Base-by-base conservation (phyloP, 2,888 invertebrate species). In the Suillia variegata region DNA sequence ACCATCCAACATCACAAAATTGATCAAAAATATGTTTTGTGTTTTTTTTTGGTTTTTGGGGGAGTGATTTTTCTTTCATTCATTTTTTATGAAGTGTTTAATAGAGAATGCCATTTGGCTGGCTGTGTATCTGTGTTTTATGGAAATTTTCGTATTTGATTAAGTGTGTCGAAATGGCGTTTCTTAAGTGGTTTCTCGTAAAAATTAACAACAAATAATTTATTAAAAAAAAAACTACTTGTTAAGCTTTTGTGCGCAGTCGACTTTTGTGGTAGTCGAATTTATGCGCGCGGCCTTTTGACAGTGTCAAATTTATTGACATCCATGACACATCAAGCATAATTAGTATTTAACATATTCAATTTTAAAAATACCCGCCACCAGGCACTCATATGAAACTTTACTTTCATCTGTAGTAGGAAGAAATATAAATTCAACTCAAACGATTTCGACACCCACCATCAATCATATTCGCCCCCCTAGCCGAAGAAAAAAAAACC, bases 291-390 rank as follows among this genome's bases (percentile, higher is more conserved):
- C n/a, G n/a, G 6, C 4, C 13, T 17, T 45, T 4, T 45, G 45
- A 13, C 45, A 45, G 18, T 45, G 45, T 45, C 45, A 45, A 45
- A 18, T 45, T 45, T 45, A 45, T 45, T 45, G 45, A 45, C 45
- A 45, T 18, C 18, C 18, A 18, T 45, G 45, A 45, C 45, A 45
- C 45, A 45, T 45, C 45, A 45, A 45, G 18, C 18, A 6, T 13
- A 45, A 45, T 45, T 45, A 45, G n/a, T 13, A 12, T 38, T n/a
- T n/a, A n/a, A n/a, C n/a, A n/a, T n/a, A n/a, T n/a, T n/a, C n/a
- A n/a, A n/a, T n/a, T n/a, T n/a, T n/a, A n/a, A n/a, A n/a, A n/a
- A 4, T n/a, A n/a, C 13, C 8, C n/a, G 38, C 15, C 8, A 38
- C 15, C 8, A 31, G 31, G 31, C 12, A 8, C n/a, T 38, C n/a